Base-by-base conservation (phyloP, 2,888 invertebrate species). In the Horisme vitalbata region DNA sequence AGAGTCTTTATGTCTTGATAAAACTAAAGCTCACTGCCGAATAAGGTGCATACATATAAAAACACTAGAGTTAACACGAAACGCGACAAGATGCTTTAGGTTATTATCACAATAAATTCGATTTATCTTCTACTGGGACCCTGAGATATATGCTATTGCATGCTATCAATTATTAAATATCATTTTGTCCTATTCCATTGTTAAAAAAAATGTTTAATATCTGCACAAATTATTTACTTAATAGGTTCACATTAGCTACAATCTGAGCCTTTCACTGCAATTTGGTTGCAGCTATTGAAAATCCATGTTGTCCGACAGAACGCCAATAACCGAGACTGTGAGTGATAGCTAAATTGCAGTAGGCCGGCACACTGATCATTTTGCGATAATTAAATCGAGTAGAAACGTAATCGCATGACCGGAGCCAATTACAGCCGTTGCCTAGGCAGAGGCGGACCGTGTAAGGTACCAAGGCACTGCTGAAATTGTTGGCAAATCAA, bases 361-460 rank as follows among this genome's bases (percentile, higher is more conserved):
- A 83, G 82, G 80, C 84, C 79, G 77, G 81, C 78, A 81, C 68
- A 80, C 75, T 76, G 88, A 89, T 90, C 82, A 87, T 89, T 89
- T 87, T 60, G 73, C 78, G 77, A 87, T 89, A 90, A 90, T 90
- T 90, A 90, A 90, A 89, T 89, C 75, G 82, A 68, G 79, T 77
- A 78, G 84, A 72, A 85, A 87, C 79, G 81, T 87, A 89, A 88
- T 90, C 85, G 90, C 90, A 88, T 90, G 90, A 88, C 87, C 79
- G 74, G 75, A 67, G 67, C 79, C 90, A 88, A 90, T 90, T 90
- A 90, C 79, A 70, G 73, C 64, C 63, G 64, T 77, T 81, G 79
- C 79, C 83, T 83, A 87, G 84, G 79, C 83, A 79, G 71, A 80
- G 78, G 79, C 76, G 78, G 76, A 77, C 76, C 85, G 80, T 82